These are phyloP conservation scores for Myotis pilosus DNA, from an alignment of 2,797 vertebrate species.

Conservation along the genomic window DNA sequence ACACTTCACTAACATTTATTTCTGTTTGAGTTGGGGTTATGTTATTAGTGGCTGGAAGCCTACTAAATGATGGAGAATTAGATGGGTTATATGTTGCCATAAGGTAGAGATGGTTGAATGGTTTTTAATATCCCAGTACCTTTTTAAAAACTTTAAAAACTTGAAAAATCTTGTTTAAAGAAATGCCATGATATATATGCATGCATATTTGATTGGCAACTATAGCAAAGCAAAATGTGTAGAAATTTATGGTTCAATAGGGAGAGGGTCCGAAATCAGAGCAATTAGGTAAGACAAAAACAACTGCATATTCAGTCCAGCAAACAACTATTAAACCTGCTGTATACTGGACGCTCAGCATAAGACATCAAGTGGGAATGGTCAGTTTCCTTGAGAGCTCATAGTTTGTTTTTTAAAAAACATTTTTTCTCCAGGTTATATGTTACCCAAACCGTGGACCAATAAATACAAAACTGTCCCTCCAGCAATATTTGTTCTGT, in stretches of 20 bases:
- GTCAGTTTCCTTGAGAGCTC: background rate
- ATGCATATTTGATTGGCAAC: background rate
- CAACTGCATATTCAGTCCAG: background rate
- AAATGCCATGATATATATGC: background rate
- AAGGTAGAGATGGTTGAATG: background rate
- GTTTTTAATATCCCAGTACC: background rate
- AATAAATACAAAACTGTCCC: background rate
- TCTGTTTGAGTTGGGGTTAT: background rate
- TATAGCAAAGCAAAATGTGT: background rate
- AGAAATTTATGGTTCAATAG: background rate
- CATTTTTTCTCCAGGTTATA: background rate
- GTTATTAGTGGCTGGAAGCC: background rate
- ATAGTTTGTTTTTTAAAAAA: background rate
- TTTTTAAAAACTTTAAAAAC: background rate
- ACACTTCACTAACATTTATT: background rate
- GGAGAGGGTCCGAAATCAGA: conserved; percentile 2
- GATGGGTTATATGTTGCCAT: background rate
- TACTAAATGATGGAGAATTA: background rate
- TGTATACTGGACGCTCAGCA: background rate
- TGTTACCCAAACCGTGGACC: background rate
- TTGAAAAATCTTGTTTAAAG: conserved; percentile 34
- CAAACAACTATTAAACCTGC: background rate
- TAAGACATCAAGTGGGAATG: background rate
- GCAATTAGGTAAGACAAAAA: background rate
- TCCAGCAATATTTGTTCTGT: background rate